These are phyloP conservation scores for Myiopsitta monachus DNA, from an alignment of 2,113 vertebrate species.

Conservation along the genomic window DNA sequence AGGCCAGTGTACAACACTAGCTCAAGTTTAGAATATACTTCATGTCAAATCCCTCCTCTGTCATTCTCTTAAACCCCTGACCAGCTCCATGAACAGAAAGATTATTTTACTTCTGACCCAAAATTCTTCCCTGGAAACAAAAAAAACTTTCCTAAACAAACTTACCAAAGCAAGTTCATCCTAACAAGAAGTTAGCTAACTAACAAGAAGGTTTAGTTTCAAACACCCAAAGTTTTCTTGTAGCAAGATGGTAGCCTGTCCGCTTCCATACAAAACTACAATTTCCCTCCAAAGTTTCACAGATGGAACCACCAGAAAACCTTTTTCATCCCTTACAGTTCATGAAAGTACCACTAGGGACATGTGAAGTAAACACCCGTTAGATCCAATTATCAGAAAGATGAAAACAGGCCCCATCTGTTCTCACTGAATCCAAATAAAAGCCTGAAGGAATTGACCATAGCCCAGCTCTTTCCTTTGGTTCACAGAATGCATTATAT, in stretches of 20 bases:
- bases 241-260: neutral
- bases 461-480: neutral
- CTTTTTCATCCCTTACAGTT: neutral
- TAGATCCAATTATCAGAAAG: neutral
- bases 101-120: neutral
- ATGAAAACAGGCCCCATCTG: neutral
- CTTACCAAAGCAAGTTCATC: neutral
- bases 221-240: neutral
- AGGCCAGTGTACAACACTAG: neutral
- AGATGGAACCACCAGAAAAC: neutral
- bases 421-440: neutral
- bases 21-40: neutral
- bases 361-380: neutral
- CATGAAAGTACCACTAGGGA: neutral
- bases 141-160: neutral
- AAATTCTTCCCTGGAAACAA: neutral
- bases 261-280: neutral
- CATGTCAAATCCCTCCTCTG: neutral
- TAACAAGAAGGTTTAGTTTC: neutral
- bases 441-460: neutral
- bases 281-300: neutral
- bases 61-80: neutral
- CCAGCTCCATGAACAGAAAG: neutral
- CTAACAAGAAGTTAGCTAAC: neutral
- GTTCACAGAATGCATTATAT: neutral